Evolutionary conservation across 92 coral and sea anemone genomes (phyloP).

Genomic region (Umimayanthus chanpuru): DNA sequence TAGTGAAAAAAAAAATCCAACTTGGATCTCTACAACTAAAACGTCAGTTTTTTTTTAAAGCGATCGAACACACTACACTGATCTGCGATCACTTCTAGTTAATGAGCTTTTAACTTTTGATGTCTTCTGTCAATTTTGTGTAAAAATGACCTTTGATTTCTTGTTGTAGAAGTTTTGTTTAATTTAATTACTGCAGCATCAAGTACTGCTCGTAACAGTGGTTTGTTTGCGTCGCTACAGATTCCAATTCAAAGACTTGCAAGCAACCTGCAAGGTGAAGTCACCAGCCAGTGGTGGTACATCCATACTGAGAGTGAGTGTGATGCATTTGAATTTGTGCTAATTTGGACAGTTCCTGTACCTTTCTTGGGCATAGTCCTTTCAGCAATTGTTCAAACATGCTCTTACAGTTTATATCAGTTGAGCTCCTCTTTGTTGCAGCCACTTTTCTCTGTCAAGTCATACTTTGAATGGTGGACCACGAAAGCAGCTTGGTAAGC

Average conservation of each 20-base stretch:
- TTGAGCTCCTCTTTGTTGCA: slow-evolving; percentile 42
- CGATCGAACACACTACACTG: no score
- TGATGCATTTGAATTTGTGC: background rate
- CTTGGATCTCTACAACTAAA: no score
- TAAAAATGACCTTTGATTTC: background rate
- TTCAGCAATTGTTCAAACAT: background rate
- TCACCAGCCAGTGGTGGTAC: slow-evolving; percentile 63
- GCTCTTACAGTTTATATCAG: background rate
- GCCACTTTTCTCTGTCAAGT: slow-evolving; percentile 83
- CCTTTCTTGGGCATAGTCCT: background rate
- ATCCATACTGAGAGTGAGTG: slow-evolving; percentile 56
- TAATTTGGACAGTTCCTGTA: background rate
- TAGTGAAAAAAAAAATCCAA: no score
- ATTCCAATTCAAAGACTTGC: slow-evolving; percentile 71
- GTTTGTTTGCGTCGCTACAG: slow-evolving; percentile 27
- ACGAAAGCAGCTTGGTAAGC: slow-evolving; percentile 86
- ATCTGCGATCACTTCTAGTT: no score
- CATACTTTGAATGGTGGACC: slow-evolving; percentile 91
- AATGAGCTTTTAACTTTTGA: background rate
- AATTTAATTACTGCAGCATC: no score
- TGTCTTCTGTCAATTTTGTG: background rate
- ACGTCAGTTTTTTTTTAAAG: no score
- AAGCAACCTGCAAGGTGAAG: slow-evolving; percentile 72
- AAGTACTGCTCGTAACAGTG: background rate
- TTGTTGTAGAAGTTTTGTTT: background rate